Evolutionary conservation across 2,888 invertebrate genomes (phyloP).

Genomic region (Neoascia interrupta): DNA sequence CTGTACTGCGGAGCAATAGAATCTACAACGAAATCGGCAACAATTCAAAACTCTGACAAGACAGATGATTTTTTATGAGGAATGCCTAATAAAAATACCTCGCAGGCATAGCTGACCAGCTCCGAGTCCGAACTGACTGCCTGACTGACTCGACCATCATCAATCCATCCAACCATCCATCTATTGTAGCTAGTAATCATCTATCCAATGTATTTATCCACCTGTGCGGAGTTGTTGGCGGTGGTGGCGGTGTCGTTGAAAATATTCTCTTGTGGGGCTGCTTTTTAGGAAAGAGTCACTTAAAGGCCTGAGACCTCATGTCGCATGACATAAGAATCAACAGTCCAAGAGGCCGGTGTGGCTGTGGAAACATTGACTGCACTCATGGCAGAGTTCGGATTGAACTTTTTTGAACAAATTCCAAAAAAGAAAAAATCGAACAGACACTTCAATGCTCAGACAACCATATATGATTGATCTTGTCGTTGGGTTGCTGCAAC

Average conservation of each 20-base stretch:
- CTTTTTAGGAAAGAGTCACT: slow-evolving; percentile 60
- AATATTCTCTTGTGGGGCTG: slow-evolving; percentile 38
- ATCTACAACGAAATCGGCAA: slow-evolving; percentile 55
- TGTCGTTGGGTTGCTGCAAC: slow-evolving; percentile 43
- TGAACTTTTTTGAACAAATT: slow-evolving; percentile 46
- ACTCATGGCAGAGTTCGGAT: slow-evolving; percentile 7
- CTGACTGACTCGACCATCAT: slow-evolving; percentile 66
- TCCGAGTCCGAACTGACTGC: slow-evolving; percentile 36
- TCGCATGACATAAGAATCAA: slow-evolving; percentile 52
- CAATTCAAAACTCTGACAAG: slow-evolving; percentile 66
- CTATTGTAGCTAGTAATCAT: slow-evolving; percentile 59
- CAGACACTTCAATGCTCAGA: slow-evolving; percentile 76
- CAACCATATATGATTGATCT: slow-evolving; percentile 77
- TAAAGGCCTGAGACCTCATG: slow-evolving; percentile 54
- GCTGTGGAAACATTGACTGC: slow-evolving; percentile 5
- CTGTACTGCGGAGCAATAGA: too few species aligned
- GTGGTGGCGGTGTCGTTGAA: slow-evolving; percentile 16
- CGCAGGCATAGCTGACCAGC: slow-evolving; percentile 53
- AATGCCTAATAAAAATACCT: slow-evolving; percentile 69
- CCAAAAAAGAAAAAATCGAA: slow-evolving; percentile 58
- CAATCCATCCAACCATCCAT: slow-evolving; percentile 58
- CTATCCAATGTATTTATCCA: slow-evolving; percentile 50
- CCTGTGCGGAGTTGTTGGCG: slow-evolving; percentile 53
- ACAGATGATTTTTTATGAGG: slow-evolving; percentile 66
- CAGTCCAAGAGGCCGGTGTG: too few species aligned